Evolutionary conservation across 2,113 vertebrate genomes (phyloP).

Genomic region (Tachysurus fulvidraco): DNA sequence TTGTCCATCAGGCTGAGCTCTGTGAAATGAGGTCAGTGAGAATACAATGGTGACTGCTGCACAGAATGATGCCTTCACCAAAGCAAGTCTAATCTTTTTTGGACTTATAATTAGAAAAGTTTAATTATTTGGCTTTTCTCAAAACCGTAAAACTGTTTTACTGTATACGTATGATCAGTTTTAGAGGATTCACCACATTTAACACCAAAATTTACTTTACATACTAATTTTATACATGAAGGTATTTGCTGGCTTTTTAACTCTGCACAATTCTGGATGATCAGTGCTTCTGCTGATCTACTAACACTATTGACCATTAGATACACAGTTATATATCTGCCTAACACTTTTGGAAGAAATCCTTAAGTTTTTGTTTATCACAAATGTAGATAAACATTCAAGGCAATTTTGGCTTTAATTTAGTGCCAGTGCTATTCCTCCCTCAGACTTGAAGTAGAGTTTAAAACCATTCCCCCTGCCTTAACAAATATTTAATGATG

Average conservation of each 20-base stretch:
- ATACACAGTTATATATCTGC: background rate
- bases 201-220: background rate
- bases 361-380: background rate
- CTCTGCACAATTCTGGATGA: background rate
- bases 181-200: background rate
- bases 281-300: background rate
- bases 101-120: background rate
- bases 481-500: background rate
- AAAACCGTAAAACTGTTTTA: background rate
- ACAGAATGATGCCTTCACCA: conserved; percentile 28
- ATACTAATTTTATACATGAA: background rate
- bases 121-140: background rate
- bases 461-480: background rate
- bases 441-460: background rate
- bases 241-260: background rate
- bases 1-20: conserved; percentile 35
- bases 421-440: background rate
- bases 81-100: background rate
- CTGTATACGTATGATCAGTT: background rate
- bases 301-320: background rate
- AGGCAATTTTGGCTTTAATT: background rate
- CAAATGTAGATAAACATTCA: background rate
- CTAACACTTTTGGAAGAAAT: no score
- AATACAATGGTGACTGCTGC: conserved; percentile 40
- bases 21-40: conserved; percentile 47